These are phyloP conservation scores for Seira ritae DNA, from an alignment of 2,888 invertebrate species.

Conservation along the genomic window DNA sequence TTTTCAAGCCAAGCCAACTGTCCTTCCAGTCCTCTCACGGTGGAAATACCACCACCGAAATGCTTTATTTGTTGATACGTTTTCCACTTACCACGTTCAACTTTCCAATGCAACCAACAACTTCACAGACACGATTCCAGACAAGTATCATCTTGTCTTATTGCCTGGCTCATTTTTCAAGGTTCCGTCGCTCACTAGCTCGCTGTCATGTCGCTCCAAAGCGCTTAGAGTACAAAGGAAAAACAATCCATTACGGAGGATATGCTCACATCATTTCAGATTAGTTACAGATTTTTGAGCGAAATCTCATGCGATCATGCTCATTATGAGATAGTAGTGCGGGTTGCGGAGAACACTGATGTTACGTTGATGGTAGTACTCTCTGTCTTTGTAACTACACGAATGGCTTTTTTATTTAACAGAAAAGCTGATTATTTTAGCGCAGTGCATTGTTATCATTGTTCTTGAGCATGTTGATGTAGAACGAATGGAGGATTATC, in stretches of 20 bases:
- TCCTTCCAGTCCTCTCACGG: too few relatives aligned
- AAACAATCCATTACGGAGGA: constrained; percentile 50
- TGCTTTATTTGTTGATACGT: too few relatives aligned
- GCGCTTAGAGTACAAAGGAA: constrained; percentile 32
- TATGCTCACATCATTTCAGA: constrained; percentile 54
- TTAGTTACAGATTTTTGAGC: constrained; percentile 51
- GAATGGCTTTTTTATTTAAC: neutral
- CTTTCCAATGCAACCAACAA: neutral
- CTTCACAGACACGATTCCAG: neutral
- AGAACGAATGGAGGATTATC: too few relatives aligned
- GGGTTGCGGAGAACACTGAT: neutral
- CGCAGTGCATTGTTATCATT: too few relatives aligned
- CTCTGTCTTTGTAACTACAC: neutral
- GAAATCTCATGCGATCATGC: neutral
- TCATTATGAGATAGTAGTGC: neutral
- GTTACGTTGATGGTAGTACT: too few relatives aligned
- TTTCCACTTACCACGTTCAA: too few relatives aligned
- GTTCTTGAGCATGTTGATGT: too few relatives aligned
- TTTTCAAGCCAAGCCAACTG: constrained; percentile 11
- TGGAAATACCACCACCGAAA: too few relatives aligned
- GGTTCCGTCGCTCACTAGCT: constrained; percentile 31
- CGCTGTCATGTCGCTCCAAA: constrained; percentile 28
- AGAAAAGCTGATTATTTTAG: neutral
- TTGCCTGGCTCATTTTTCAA: constrained; percentile 33
- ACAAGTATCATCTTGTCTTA: constrained; percentile 21